Evolutionary conservation across 2,888 invertebrate species (phyloP), one percentile per base, ranked within the genome.

Genomic region (Sphinx pinastri): DNA sequence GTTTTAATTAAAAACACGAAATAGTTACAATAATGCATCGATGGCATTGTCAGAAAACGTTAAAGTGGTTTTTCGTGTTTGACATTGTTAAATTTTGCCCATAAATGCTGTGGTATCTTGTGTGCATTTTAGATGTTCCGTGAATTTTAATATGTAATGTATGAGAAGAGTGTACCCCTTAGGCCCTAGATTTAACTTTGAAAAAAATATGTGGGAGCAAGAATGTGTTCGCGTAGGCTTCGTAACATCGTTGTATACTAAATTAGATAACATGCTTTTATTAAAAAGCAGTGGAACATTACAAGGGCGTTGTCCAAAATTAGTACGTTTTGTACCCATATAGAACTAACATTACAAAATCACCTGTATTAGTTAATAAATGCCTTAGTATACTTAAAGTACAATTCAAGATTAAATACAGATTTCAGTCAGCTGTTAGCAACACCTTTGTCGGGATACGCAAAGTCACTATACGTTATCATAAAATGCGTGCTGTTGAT

Each of bases 1-100:
- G 75, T 83, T 82, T 77, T 79, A 82, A 83, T 82, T 79, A 77
- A 78, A 38, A 79, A 79, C 75, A 82, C 70, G 72, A 73, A 76
- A 76, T 72, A 76, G 74, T 72, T 77, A 80, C 74, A 59, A 68
- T 58, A 51, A 49, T 52, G 67, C 67, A 51, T 31, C 52, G 52
- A 14, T 19, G 31, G 25, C 54, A 63, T 63, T 63, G 63, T 47
- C 63, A 16, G 19, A 47, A 63, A 49, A 49, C 63, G 49, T 49
- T 63, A 0, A 49, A 63, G 63, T 63, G 19, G 13, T 19, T 63
- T 63, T 63, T 63, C 63, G 63, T 63, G 63, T 63, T 7, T 8
- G 63, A 63, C 47, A 63, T 63, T 63, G 49, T 49, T 19, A n/a
- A 47, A 7, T 60, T 57, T 60, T 47, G 45, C 45, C 60, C 60